Conservation (phyloP, 2,113 vertebrate genomes). For the Sorex araneus region DNA sequence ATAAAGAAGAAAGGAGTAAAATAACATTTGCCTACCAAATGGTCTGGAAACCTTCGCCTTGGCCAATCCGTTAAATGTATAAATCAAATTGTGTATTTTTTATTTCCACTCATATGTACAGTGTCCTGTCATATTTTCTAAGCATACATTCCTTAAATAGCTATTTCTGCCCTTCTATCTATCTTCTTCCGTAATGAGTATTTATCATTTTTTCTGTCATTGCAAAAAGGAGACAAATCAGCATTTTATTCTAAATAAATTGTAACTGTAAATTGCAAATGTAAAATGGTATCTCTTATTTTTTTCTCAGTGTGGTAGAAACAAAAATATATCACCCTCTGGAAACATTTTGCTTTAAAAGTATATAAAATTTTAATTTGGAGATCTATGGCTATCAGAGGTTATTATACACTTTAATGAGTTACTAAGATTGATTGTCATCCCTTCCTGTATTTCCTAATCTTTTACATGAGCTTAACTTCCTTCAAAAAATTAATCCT, state of each 20-base stretch:
- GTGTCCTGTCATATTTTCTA: conserved; percentile 50
- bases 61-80: conserved; percentile 77
- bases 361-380: conserved; percentile 16
- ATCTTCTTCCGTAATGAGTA: conserved; percentile 53
- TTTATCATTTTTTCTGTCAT: conserved; percentile 37
- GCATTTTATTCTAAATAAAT: conserved; percentile 74
- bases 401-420: neutral
- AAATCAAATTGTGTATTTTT: conserved; percentile 74
- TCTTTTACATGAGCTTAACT: neutral
- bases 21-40: conserved; percentile 82
- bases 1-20: conserved; percentile 74
- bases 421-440: neutral
- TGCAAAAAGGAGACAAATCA: conserved; percentile 65
- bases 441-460: neutral
- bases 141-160: conserved; percentile 59
- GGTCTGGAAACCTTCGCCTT: conserved; percentile 74
- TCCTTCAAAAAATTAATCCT: too few relatives aligned
- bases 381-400: neutral
- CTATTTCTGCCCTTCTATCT: conserved; percentile 58
- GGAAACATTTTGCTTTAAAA: neutral
- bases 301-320: neutral
- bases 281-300: neutral
- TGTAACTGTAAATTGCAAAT: conserved; percentile 35
- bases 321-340: neutral
- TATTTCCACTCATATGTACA: conserved; percentile 61